Percentiles rank a stretch among this genome's conserved stretches.
phyloP scores from a whole-genome alignment of 2,888 invertebrate species.

The Hipparchia sbordonii region DNA sequence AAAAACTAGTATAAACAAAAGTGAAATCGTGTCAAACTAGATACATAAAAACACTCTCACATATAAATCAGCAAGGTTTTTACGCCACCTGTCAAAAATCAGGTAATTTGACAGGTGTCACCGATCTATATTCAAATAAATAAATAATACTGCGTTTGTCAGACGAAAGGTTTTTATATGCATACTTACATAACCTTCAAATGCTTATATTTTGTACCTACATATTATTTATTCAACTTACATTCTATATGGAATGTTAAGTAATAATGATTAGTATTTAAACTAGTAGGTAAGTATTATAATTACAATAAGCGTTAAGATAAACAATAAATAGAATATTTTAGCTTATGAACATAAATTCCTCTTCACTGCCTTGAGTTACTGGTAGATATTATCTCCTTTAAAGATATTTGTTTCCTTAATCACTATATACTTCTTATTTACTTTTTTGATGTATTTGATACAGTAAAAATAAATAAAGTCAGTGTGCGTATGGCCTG shows the following conservation, averaged over 20 bases:
- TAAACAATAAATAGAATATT: not conserved
- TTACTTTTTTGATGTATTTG: too few relatives aligned
- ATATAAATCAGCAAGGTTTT: conserved; percentile 28
- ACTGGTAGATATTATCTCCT: too few relatives aligned
- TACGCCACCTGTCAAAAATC: conserved; percentile 32
- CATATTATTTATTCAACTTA: conserved; percentile 40
- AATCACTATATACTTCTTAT: too few relatives aligned
- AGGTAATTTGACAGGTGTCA: conserved; percentile 35
- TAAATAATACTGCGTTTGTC: conserved; percentile 59
- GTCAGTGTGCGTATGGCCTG: too few relatives aligned
- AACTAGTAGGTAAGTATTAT: not conserved
- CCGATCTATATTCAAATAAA: conserved; percentile 10
- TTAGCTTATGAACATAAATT: too few relatives aligned
- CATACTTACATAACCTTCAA: conserved; percentile 44
- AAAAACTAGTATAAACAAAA: conserved; percentile 17
- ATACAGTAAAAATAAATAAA: too few relatives aligned
- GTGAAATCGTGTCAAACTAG: conserved; percentile 32
- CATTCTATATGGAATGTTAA: conserved; percentile 41
- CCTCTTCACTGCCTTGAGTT: too few relatives aligned
- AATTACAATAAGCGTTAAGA: not conserved
- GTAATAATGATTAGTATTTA: not conserved
- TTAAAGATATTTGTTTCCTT: too few relatives aligned
- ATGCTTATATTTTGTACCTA: conserved; percentile 66
- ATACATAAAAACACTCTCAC: conserved; percentile 33
- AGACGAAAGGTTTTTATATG: conserved; percentile 47